Conservation (phyloP, 2,113 vertebrate species). For the Todiramphus chloris region DNA sequence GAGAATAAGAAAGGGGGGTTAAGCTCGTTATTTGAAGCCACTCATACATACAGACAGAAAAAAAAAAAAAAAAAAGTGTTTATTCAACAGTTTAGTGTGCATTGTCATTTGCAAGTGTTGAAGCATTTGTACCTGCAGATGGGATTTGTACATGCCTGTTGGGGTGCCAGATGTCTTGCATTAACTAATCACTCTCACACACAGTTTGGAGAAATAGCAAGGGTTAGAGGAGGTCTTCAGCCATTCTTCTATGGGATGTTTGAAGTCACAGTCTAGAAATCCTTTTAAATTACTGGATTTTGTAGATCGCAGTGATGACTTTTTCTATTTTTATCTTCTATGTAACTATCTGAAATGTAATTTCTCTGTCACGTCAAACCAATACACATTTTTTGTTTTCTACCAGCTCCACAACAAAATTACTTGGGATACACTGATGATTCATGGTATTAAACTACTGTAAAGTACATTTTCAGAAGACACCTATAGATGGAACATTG, state of each 20-base stretch:
- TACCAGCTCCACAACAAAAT: neutral
- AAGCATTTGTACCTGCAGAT: neutral
- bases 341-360: neutral
- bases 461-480: neutral
- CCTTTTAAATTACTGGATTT: neutral
- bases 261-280: neutral
- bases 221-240: neutral
- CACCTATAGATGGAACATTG: neutral
- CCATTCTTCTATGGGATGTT: neutral
- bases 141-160: neutral
- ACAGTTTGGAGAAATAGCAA: neutral
- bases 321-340: neutral
- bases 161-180: neutral
- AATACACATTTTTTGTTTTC: neutral
- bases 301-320: neutral
- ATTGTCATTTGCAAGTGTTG: neutral
- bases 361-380: neutral
- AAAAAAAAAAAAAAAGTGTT: neutral
- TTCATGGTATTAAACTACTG: neutral
- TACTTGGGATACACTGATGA: neutral
- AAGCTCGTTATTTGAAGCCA: neutral
- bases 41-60: neutral
- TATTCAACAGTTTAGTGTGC: neutral
- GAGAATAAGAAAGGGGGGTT: fast-evolving
- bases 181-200: neutral